Percentiles rank a stretch among this genome's conserved stretches.
These are phyloP conservation scores for Leucoma salicis DNA, from an alignment of 2,888 invertebrate species.

Conservation along the genomic window DNA sequence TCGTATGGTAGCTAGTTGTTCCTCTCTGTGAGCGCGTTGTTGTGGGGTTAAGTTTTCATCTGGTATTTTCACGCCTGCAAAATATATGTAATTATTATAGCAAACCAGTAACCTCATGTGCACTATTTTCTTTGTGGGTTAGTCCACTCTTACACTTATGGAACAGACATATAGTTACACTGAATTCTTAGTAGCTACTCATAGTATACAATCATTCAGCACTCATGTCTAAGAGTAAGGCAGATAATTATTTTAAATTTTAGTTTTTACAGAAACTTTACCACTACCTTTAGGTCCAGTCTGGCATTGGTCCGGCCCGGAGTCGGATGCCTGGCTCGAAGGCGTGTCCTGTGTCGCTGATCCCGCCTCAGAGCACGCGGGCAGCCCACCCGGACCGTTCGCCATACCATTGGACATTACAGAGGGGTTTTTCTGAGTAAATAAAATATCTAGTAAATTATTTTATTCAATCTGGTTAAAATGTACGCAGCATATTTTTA, in stretches of 20 bases:
- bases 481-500: too few relatives aligned
- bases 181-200: too few relatives aligned
- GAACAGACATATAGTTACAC: too few relatives aligned
- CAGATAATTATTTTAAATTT: background rate
- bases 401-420: conserved; percentile 78
- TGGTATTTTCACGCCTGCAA: conserved; percentile 91
- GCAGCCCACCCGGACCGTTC: conserved; percentile 63
- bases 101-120: too few relatives aligned
- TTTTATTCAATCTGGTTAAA: too few relatives aligned
- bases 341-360: conserved; percentile 39
- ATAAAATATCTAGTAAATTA: too few relatives aligned
- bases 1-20: conserved; percentile 93
- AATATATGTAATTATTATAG: conserved; percentile 15
- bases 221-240: too few relatives aligned
- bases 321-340: conserved; percentile 31
- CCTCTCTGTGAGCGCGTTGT: conserved; percentile 96
- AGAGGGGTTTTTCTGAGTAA: conserved; percentile 74
- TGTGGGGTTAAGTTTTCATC: conserved; percentile 98
- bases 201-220: too few relatives aligned
- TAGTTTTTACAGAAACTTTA: conserved; percentile 6
- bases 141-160: too few relatives aligned
- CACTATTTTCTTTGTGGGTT: too few relatives aligned
- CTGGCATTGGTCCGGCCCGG: conserved; percentile 47
- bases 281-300: conserved; percentile 67
- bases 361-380: conserved; percentile 65